A percentile compares a stretch with the other conserved stretches of the same genome.
These are phyloP conservation scores for Ibycter americanus DNA, from an alignment of 2,797 vertebrate species.

Conservation along the genomic window DNA sequence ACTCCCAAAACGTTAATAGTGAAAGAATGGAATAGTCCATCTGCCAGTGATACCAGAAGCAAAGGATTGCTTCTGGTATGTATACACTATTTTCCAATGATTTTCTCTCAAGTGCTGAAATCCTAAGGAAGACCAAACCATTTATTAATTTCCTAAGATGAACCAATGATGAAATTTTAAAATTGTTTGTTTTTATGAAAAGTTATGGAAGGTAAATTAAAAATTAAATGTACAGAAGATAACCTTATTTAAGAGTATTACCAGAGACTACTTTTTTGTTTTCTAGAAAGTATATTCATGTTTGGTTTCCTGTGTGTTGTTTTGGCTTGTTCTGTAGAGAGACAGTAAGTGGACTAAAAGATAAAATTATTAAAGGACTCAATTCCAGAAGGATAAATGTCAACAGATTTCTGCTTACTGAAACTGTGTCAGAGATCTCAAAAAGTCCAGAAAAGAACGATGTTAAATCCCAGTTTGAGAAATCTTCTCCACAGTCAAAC, in stretches of 20 bases:
- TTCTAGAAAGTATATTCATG: background rate
- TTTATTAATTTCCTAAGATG: background rate
- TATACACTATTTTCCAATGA: background rate
- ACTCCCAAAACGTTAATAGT: background rate
- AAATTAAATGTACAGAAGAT: background rate
- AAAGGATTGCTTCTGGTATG: background rate
- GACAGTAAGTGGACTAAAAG: background rate
- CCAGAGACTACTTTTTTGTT: background rate
- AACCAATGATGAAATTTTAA: background rate
- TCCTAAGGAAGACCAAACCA: background rate
- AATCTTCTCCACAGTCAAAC: background rate
- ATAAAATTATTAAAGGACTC: background rate
- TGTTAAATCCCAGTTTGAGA: background rate
- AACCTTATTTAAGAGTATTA: background rate
- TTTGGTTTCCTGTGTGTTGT: background rate
- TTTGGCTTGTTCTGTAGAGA: background rate
- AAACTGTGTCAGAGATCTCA: background rate
- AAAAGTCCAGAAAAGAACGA: background rate
- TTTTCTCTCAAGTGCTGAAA: background rate
- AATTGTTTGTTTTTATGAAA: background rate
- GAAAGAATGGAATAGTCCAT: background rate
- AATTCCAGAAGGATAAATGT: background rate
- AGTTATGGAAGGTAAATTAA: background rate
- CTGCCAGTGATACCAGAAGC: background rate
- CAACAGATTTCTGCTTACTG: background rate